These are phyloP conservation scores for Grammomys surdaster DNA, from an alignment of 2,113 vertebrate genomes.

Conservation along the genomic window DNA sequence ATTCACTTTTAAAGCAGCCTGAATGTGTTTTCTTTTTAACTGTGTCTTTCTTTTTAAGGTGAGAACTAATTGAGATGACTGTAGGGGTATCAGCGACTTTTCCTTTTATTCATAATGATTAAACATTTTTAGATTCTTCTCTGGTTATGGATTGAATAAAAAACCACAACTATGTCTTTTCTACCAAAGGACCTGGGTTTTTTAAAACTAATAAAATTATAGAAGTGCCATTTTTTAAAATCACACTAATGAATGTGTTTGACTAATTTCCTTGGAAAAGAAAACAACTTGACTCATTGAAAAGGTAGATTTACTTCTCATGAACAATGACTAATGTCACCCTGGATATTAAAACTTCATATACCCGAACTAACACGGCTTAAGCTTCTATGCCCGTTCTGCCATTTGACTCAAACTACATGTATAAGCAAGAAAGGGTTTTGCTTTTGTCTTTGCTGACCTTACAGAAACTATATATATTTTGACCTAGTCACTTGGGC, in stretches of 20 bases:
- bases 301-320: background rate
- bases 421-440: conserved; percentile 22
- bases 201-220: background rate
- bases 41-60: background rate
- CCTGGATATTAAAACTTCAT: background rate
- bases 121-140: conserved; percentile 21
- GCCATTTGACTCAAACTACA: conserved; percentile 33
- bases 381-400: conserved; percentile 1
- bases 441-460: conserved; percentile 24
- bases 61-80: conserved; percentile 9
- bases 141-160: background rate
- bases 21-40: conserved; percentile 15
- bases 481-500: conserved; percentile 50
- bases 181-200: background rate
- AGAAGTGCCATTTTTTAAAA: background rate
- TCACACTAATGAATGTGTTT: background rate
- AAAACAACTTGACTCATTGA: background rate
- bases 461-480: conserved; percentile 43
- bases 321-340: background rate
- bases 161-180: background rate
- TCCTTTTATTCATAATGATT: background rate
- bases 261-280: conserved; percentile 6
- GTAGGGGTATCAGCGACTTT: background rate
- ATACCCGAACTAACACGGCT: background rate
- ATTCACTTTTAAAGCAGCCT: conserved; percentile 37